Evolutionary conservation across 1,140 invertebrate genomes (phyloP).

Genomic region (Drosophila mayri): DNA sequence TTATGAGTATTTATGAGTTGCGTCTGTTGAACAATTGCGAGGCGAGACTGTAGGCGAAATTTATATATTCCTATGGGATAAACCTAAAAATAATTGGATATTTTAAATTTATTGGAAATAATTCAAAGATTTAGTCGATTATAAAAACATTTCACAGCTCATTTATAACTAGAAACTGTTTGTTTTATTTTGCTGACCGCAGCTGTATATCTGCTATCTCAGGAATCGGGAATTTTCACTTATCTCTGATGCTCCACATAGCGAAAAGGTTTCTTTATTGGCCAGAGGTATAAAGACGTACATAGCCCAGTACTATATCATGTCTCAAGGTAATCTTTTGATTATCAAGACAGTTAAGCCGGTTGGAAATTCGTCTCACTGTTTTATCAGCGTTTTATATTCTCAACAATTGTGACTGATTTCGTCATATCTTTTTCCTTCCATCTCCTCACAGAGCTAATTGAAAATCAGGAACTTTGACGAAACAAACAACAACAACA

Average conservation of each 20-base stretch:
- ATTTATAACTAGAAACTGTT: background rate
- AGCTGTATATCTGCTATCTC: slow-evolving; percentile 49
- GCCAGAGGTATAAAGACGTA: background rate
- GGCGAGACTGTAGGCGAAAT: background rate
- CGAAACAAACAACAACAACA: background rate
- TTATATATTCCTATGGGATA: background rate
- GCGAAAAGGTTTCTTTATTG: slow-evolving; percentile 51
- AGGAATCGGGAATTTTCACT: slow-evolving; percentile 47
- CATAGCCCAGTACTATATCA: slow-evolving; percentile 49
- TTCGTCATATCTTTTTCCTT: background rate
- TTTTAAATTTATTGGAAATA: background rate
- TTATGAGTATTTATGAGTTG: slow-evolving; percentile 32
- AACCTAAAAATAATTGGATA: no score
- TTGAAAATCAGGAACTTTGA: background rate
- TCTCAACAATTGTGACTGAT: slow-evolving; percentile 22
- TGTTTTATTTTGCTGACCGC: slow-evolving; percentile 3
- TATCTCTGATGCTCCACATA: slow-evolving; percentile 75
- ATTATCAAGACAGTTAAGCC: slow-evolving; percentile 60
- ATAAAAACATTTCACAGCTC: background rate
- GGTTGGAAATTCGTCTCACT: slow-evolving; percentile 8
- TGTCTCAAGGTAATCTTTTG: slow-evolving; percentile 76
- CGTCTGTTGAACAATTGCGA: background rate
- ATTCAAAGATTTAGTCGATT: no score
- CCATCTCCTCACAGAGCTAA: slow-evolving; percentile 10
- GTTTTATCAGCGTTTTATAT: background rate